phyloP scores from a whole-genome alignment of 2,113 vertebrate genomes.

The Corydoras sp. region DNA sequence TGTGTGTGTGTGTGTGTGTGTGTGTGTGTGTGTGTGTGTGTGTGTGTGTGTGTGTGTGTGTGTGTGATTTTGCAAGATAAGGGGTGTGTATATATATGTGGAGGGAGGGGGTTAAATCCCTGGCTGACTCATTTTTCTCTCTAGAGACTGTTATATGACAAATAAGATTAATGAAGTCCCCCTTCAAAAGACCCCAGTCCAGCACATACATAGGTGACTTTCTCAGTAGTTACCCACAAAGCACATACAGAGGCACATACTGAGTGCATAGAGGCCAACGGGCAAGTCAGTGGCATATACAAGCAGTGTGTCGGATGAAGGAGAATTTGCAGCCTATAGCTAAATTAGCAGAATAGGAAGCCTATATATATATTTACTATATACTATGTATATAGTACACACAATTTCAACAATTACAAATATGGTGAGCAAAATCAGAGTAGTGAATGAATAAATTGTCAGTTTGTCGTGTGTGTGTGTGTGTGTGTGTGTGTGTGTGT shows the following conservation, averaged over 20 bases:
- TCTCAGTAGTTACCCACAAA: constrained; percentile 25
- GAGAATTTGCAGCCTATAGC: background rate
- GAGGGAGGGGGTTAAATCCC: constrained; percentile 25
- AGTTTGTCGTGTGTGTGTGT: too few relatives aligned
- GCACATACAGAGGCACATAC: constrained; percentile 28
- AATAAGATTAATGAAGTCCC: constrained; percentile 48
- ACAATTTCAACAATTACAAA: background rate
- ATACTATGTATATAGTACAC: background rate
- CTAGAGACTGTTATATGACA: constrained; percentile 46
- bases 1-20: constrained; percentile 33
- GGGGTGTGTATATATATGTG: constrained; percentile 20
- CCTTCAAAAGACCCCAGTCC: constrained; percentile 27
- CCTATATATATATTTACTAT: background rate
- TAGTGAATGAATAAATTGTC: too few relatives aligned
- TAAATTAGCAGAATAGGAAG: background rate
- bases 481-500: too few relatives aligned
- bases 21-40: constrained; percentile 33
- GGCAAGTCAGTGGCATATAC: constrained; percentile 17
- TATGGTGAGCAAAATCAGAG: background rate
- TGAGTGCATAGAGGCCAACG: constrained; percentile 25
- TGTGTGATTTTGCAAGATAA: constrained; percentile 41
- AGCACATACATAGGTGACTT: constrained; percentile 39
- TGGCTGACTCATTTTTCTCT: constrained; percentile 44
- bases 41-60: constrained; percentile 32
- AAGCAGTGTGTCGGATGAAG: constrained; percentile 4